Conservation (phyloP, 2,113 vertebrate species). For the Barbus barbus region DNA sequence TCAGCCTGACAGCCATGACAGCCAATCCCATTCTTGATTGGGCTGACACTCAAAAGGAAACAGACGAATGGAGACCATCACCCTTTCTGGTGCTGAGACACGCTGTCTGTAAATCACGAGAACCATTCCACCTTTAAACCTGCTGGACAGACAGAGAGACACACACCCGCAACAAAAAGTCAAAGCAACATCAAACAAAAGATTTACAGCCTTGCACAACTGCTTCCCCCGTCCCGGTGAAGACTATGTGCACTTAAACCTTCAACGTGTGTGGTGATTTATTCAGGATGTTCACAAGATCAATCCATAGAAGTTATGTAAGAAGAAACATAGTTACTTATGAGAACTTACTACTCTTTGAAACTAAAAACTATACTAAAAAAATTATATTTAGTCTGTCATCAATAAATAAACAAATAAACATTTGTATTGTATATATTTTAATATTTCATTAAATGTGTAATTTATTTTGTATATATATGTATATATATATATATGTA, state of each 20-base stretch:
- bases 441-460: background rate
- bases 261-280: slow-evolving; percentile 11
- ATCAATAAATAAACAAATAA: too few relatives aligned
- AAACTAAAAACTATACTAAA: background rate
- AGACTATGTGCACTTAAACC: background rate
- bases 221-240: background rate
- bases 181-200: slow-evolving; percentile 21
- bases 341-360: background rate
- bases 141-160: slow-evolving; percentile 20
- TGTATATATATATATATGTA: too few relatives aligned
- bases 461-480: too few relatives aligned
- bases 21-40: slow-evolving; percentile 48
- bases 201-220: background rate
- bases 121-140: slow-evolving; percentile 21
- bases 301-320: background rate
- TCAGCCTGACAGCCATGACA: slow-evolving; percentile 56
- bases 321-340: slow-evolving; percentile 1
- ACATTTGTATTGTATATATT: background rate
- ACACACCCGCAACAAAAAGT: slow-evolving; percentile 11
- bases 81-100: slow-evolving; percentile 43
- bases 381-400: too few relatives aligned
- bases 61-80: slow-evolving; percentile 46
- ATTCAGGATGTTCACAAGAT: slow-evolving; percentile 1
- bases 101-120: slow-evolving; percentile 38
- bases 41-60: slow-evolving; percentile 46